Evolutionary conservation across 2,113 vertebrate species (phyloP), one percentile per base, ranked within the genome.

Genomic region (Corythoichthys intestinalis): DNA sequence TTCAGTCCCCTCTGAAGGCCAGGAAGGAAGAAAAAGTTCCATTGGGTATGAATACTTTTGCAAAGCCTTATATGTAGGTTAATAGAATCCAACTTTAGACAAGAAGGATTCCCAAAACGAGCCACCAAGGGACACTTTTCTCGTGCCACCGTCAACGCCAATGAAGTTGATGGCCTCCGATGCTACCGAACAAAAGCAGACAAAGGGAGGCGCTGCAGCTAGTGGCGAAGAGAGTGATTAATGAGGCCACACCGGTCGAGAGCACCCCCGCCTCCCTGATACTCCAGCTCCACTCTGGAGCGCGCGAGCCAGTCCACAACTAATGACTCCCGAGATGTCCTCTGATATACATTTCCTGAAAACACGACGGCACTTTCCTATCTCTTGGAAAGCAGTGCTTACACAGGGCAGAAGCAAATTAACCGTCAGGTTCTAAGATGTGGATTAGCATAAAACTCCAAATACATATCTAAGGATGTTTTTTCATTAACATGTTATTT

Each of bases 171-270:
- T 46, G 34, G 72, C 70, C 75, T 76, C 75, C 62, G 63, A 84
- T 75, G 4, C 73, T 60, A 68, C 74, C 74, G 80, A 83, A 74
- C 72, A 72, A 80, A 64, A 38, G 76, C 77, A 67, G 75, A 83
- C 81, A 70, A 87, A 84, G 82, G 71, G 70, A 61, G 71, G 73
- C 74, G 57, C 73, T 67, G 72, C 80, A 73, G 70, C 82, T 75
- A 35, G 61, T 49, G 70, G 69, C 65, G 77, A 66, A 85, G 87
- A 90, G 86, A 88, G 78, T 86, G 77, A 90, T 91, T 88, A 89
- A 91, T 89, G 86, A 87, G 86, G 84, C 77, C 82, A 75, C 83
- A 83, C 81, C 78, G 66, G 79, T 73, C 65, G 76, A 81, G 84
- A 83, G 83, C 65, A 72, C 74, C 73, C 81, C 79, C 81, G 76